Conservation (phyloP, 2,113 vertebrate genomes). For the Serinus canaria region DNA sequence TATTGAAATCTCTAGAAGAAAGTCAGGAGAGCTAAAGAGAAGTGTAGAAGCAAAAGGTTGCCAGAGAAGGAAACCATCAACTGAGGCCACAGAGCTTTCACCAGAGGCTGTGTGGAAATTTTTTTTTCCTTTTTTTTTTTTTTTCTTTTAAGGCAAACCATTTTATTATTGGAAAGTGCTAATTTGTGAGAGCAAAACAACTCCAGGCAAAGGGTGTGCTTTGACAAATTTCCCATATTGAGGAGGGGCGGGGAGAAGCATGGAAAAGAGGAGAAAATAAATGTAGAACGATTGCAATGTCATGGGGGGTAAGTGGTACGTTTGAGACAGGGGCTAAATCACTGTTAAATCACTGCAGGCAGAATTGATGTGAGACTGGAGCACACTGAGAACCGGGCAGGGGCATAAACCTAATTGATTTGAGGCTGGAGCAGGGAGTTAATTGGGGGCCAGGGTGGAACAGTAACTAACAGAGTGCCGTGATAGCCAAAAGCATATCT, state of each 20-base stretch:
- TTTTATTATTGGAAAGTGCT: constrained; percentile 36
- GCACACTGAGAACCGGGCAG: constrained; percentile 63
- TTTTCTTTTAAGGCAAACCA: not conserved
- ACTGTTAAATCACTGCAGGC: constrained; percentile 70
- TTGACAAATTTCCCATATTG: constrained; percentile 48
- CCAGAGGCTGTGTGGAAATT: not conserved
- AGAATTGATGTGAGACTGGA: constrained; percentile 65
- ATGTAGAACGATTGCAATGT: constrained; percentile 63
- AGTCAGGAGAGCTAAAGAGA: not conserved
- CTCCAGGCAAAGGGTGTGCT: constrained; percentile 44
- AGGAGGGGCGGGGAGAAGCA: constrained; percentile 19
- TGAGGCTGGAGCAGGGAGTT: constrained; percentile 65
- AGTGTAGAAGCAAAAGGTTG: not conserved
- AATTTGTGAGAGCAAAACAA: constrained; percentile 62
- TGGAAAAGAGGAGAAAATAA: constrained; percentile 64
- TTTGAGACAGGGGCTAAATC: constrained; percentile 68
- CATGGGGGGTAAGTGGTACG: constrained; percentile 59
- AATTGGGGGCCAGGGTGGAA: constrained; percentile 66
- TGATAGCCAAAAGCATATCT: constrained; percentile 63
- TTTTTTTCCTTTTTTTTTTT: not conserved
- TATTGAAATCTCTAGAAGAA: not conserved
- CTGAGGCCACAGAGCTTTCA: not conserved
- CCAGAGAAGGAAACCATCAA: not conserved
- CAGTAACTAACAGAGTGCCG: constrained; percentile 49
- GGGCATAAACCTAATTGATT: constrained; percentile 70